These are phyloP conservation scores for Hippoglossus stenolepis DNA, from an alignment of 2,113 vertebrate genomes.

Conservation along the genomic window DNA sequence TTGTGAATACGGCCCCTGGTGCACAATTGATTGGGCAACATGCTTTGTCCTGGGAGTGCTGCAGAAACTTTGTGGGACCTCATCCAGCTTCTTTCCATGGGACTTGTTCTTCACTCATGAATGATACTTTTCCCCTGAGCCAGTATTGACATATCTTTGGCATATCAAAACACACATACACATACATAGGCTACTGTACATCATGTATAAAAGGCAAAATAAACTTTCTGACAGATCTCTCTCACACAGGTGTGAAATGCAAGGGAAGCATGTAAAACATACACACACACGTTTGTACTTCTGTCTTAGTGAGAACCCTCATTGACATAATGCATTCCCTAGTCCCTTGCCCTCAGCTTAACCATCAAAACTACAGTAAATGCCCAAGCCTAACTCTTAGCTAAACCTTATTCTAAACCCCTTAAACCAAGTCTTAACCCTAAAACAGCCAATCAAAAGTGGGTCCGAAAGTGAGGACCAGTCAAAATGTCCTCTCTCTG, in stretches of 20 bases:
- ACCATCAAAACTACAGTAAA: too few species aligned
- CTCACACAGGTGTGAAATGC: conserved; percentile 24
- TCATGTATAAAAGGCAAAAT: too few species aligned
- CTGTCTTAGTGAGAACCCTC: too few species aligned
- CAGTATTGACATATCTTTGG: background rate
- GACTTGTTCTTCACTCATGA: background rate
- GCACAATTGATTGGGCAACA: background rate
- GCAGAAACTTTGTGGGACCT: background rate
- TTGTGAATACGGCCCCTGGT: background rate
- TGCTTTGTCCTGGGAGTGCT: too few species aligned
- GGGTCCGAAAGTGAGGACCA: too few species aligned
- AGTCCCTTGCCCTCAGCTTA: too few species aligned
- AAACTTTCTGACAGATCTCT: background rate
- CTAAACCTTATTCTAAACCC: too few species aligned
- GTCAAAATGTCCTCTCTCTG: too few species aligned
- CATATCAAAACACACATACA: background rate
- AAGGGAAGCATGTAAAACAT: conserved; percentile 8
- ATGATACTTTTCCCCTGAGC: background rate
- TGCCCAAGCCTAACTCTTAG: too few species aligned
- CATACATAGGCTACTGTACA: background rate
- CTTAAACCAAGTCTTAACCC: too few species aligned
- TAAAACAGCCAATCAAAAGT: too few species aligned
- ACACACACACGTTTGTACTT: background rate
- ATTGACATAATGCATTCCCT: too few species aligned
- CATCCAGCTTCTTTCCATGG: background rate